Base-by-base conservation (phyloP, 1,140 invertebrate species). In the Leptonema lineaticorne region DNA sequence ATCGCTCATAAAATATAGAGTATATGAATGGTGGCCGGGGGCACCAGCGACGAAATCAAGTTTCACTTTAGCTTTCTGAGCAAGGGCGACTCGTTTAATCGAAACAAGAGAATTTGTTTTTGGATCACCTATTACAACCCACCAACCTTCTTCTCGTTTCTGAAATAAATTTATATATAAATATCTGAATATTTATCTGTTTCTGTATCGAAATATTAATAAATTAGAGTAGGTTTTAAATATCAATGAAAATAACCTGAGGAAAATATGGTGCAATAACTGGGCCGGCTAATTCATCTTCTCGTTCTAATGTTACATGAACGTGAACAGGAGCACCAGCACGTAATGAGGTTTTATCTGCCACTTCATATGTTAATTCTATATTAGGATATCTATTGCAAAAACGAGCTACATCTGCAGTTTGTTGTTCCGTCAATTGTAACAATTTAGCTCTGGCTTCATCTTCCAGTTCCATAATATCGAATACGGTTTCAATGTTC, bases 301-400 rank as follows among this genome's bases (percentile, higher is more conserved):
- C 97, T 69, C 97, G 85, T 79, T 99, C 97, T 62, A 99, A 78
- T 50, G 93, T 89, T 1, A 98, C 96, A n/a, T 89, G 84, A 22
- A 82, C 80, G 28, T 81, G 75, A 0, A 82, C 78, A 2, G 81
- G 77, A 50, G 77, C 79, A 53, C 81, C 81, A 2, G 75, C 79
- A 46, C 77, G 74, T 0, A 81, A 72, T 1, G 74, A 74, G 6
- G 75, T 72, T 65, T 78, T 76, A 60, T 81, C 78, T 53, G 74
- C 75, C 1, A 99, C 90, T 79, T 99, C 94, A 73, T 97, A 98
- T 0, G 89, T 91, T 70, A 99, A 86, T 76, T 99, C 97, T 74
- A 99, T 98, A 79, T 99, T 99, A 0, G 98, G 98, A 82, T 99
- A 99, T 24, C 95, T 85, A 83, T 99, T 99, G 77, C 97, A 99